These are phyloP conservation scores for Tragelaphus imberbis DNA, from an alignment of 2,113 vertebrate species.

Conservation along the genomic window DNA sequence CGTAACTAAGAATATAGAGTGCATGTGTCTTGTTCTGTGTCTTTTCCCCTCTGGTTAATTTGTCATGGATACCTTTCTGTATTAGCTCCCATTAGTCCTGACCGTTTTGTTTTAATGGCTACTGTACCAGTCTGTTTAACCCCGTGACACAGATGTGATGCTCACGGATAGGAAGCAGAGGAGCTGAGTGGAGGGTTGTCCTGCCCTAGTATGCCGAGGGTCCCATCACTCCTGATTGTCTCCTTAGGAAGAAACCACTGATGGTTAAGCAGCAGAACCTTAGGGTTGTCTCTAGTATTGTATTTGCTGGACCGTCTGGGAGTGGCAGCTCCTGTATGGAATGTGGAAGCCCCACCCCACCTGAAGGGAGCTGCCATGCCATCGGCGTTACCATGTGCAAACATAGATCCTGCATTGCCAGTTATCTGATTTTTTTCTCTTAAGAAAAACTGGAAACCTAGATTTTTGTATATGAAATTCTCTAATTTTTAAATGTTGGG, in stretches of 20 bases:
- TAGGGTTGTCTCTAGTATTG: not conserved
- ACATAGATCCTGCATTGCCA: not conserved
- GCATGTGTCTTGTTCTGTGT: rapidly evolving
- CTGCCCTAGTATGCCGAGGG: rapidly evolving
- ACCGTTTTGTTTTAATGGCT: not conserved
- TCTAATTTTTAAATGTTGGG: not conserved
- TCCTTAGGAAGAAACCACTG: not conserved
- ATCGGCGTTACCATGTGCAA: too few relatives aligned
- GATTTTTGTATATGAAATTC: not conserved
- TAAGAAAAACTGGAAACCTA: not conserved
- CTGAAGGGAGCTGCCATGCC: too few relatives aligned
- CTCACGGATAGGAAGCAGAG: not conserved
- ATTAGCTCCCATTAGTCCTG: not conserved
- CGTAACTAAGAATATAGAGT: not conserved
- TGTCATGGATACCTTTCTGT: not conserved
- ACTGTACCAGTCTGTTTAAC: not conserved
- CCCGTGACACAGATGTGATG: not conserved
- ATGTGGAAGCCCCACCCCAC: rapidly evolving
- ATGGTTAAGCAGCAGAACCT: not conserved
- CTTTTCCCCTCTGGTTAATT: not conserved
- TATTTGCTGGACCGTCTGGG: not conserved
- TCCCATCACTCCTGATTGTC: not conserved
- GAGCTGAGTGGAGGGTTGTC: not conserved
- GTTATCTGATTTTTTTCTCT: not conserved
- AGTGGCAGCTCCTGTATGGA: not conserved